Evolutionary conservation across 2,797 vertebrate genomes (phyloP).

Genomic region (Artibeus lituratus): DNA sequence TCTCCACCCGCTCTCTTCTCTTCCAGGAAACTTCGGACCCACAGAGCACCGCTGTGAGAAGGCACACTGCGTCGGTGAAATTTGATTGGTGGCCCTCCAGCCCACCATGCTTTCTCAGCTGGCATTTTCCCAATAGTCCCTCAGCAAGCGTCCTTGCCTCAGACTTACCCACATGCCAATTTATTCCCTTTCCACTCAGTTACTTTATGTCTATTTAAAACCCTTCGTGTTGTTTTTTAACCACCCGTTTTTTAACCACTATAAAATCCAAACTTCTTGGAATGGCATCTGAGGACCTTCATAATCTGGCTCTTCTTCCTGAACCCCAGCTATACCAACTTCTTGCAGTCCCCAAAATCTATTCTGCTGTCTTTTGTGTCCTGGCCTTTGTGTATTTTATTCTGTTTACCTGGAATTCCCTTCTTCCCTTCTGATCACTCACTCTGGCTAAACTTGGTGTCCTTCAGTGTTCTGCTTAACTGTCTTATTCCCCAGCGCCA

Average conservation of each 20-base stretch:
- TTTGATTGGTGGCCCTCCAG: neutral
- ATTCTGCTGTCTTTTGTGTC: neutral
- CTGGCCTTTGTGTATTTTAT: neutral
- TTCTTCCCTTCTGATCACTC: neutral
- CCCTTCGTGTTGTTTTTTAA: neutral
- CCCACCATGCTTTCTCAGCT: neutral
- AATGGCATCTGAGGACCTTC: neutral
- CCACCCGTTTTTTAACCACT: no score
- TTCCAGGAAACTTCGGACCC: neutral
- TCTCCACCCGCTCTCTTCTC: neutral
- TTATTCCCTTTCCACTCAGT: neutral
- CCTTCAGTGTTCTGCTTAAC: neutral
- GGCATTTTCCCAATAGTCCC: neutral
- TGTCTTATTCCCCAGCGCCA: neutral
- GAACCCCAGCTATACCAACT: neutral
- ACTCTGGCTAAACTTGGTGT: neutral
- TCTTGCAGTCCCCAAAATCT: neutral
- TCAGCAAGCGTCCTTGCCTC: neutral
- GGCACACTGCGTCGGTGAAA: neutral
- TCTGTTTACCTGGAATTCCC: neutral
- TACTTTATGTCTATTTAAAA: neutral
- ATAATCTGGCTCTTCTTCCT: neutral
- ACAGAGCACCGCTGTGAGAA: neutral
- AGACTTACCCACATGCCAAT: neutral
- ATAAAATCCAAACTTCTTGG: neutral